These are phyloP conservation scores for Osedax fenrisi DNA, from an alignment of 2,888 invertebrate species.

Conservation along the genomic window DNA sequence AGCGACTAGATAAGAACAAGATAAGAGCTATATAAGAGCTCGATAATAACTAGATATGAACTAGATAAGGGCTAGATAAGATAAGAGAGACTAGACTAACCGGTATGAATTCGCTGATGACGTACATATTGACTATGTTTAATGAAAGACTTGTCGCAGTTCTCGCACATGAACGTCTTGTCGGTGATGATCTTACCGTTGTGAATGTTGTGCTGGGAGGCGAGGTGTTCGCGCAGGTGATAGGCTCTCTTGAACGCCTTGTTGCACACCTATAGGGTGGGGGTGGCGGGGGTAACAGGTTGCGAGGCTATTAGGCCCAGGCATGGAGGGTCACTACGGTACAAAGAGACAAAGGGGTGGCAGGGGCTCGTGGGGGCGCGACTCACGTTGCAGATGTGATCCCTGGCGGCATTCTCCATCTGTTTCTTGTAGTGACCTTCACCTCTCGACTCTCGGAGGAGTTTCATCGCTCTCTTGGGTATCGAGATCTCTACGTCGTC, in stretches of 20 bases:
- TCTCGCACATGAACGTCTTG: conserved; percentile 53
- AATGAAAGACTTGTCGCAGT: conserved; percentile 61
- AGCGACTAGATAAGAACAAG: too few relatives aligned
- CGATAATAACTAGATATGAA: too few relatives aligned
- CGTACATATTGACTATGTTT: conserved; percentile 66
- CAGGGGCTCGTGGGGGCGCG: too few relatives aligned
- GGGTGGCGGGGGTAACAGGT: too few relatives aligned
- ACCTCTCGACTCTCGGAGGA: not conserved
- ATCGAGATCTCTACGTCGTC: too few relatives aligned
- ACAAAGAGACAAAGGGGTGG: too few relatives aligned
- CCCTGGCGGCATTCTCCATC: not conserved
- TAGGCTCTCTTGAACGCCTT: conserved; percentile 45
- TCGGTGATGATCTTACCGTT: not conserved
- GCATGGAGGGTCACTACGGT: too few relatives aligned
- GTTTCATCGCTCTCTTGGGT: not conserved
- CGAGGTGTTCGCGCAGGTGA: conserved; percentile 46
- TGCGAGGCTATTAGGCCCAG: too few relatives aligned
- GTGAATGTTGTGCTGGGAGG: conserved; percentile 41
- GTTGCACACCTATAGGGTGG: conserved; percentile 40
- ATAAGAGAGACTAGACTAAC: too few relatives aligned
- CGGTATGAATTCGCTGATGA: conserved; percentile 47
- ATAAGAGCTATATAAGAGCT: too few relatives aligned
- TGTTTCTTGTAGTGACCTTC: not conserved
- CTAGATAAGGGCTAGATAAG: too few relatives aligned
- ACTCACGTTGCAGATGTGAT: not conserved